These are phyloP conservation scores for Isurus oxyrinchus DNA, from an alignment of 2,113 vertebrate species.

Conservation along the genomic window DNA sequence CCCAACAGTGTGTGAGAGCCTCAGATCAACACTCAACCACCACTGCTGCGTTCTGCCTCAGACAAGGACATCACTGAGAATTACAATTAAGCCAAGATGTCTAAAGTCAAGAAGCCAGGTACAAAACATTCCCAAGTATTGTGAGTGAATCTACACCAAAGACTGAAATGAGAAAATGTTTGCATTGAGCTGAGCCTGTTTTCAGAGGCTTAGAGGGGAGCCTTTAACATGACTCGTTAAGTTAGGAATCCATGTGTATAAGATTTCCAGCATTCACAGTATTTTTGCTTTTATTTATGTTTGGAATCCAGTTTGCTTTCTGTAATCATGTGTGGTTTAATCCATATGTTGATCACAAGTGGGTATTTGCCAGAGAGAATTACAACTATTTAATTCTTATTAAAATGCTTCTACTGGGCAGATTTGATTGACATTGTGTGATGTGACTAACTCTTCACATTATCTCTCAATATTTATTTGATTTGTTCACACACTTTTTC, in stretches of 20 bases:
- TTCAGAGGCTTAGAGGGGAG: neutral
- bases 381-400: neutral
- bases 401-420: neutral
- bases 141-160: neutral
- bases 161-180: neutral
- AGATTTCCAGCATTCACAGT: too few species aligned
- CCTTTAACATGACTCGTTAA: neutral
- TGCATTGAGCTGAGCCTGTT: neutral
- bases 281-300: too few species aligned
- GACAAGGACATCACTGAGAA: neutral
- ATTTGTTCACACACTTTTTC: too few species aligned
- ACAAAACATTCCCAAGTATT: neutral
- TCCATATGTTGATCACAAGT: neutral
- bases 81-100: neutral
- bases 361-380: neutral
- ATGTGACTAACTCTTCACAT: neutral
- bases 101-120: slow-evolving; percentile 16
- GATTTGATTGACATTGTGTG: neutral
- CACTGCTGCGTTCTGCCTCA: neutral
- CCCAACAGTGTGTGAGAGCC: neutral
- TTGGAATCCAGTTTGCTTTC: neutral
- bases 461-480: neutral
- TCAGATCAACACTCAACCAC: neutral
- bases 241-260: neutral
- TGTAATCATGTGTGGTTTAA: neutral